phyloP scores from a whole-genome alignment of 2,888 invertebrate species.

The Hydroisotoma schaefferi region DNA sequence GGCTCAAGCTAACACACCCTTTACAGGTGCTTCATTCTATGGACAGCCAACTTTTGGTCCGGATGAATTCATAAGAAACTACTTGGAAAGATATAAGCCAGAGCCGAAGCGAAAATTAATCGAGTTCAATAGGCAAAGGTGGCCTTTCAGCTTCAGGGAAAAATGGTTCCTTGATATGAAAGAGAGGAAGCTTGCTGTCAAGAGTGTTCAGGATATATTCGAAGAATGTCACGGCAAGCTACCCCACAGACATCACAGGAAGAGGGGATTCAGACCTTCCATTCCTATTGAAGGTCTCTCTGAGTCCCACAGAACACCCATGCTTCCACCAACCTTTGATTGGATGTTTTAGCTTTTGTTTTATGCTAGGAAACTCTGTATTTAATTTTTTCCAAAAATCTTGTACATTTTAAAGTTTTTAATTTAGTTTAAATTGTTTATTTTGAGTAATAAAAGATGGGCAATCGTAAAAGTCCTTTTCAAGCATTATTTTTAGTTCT shows the following conservation, averaged over 20 bases:
- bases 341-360: slow-evolving; percentile 2
- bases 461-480: too few relatives aligned
- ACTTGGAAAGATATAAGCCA: neutral
- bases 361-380: too few relatives aligned
- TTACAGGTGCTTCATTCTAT: neutral
- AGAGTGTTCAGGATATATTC: neutral
- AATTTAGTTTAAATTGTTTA: too few relatives aligned
- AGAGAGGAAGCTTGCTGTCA: neutral
- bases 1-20: neutral
- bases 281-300: neutral
- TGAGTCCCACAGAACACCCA: neutral
- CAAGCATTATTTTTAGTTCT: too few relatives aligned
- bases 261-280: neutral
- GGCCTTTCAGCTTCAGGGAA: neutral
- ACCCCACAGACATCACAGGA: neutral
- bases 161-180: neutral
- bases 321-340: neutral
- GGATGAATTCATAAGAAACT: neutral
- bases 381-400: too few relatives aligned
- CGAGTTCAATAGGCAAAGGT: neutral
- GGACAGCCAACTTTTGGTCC: neutral
- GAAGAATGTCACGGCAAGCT: neutral
- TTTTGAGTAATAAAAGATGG: too few relatives aligned
- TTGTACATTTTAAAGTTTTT: too few relatives aligned
- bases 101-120: neutral